These are phyloP conservation scores for Oophaga pumilio DNA, from an alignment of 2,113 vertebrate species.

Conservation along the genomic window DNA sequence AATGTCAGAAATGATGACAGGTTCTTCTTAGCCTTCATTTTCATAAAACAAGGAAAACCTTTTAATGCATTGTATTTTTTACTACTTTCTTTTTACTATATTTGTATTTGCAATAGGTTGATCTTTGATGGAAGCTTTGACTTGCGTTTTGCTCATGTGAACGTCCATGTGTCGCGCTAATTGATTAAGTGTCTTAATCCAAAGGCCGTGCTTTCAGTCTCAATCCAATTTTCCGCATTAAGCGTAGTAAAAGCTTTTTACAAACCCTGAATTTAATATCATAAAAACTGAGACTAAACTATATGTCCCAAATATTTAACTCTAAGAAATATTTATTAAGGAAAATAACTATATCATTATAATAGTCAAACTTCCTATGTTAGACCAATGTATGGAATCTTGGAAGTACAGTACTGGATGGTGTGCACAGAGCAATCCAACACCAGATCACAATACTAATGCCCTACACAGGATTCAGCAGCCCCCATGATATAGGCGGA, in stretches of 20 bases:
- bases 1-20: too few species aligned
- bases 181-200: slow-evolving; percentile 1
- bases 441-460: too few species aligned
- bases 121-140: not conserved
- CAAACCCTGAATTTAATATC: not conserved
- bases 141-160: not conserved
- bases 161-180: slow-evolving; percentile 8
- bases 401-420: not conserved
- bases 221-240: not conserved
- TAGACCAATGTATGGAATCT: not conserved
- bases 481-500: too few species aligned
- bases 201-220: not conserved
- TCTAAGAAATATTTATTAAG: not conserved
- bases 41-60: not conserved
- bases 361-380: not conserved
- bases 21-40: not conserved
- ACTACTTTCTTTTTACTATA: not conserved
- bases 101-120: not conserved
- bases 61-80: not conserved
- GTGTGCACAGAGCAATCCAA: not conserved
- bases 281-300: not conserved
- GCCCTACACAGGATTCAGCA: too few species aligned
- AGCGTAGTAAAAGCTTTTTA: not conserved
- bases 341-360: not conserved
- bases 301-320: not conserved